Evolutionary conservation across 2,113 vertebrate genomes (phyloP).

Genomic region (Leucosticte australis): DNA sequence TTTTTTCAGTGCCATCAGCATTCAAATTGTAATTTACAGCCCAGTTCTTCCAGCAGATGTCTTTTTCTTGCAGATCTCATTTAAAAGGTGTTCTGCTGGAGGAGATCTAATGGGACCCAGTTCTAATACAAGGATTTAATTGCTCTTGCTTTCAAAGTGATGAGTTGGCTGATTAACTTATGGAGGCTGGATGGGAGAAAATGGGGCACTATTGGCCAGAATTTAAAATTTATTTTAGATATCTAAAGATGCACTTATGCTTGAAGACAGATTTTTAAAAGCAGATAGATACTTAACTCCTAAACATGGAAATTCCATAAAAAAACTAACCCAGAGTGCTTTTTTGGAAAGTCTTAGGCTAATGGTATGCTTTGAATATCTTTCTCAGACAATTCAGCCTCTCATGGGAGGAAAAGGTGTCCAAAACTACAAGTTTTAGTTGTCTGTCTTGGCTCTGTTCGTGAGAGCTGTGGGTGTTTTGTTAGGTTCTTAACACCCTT

Average conservation of each 20-base stretch:
- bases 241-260: background rate
- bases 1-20: slow-evolving; percentile 4
- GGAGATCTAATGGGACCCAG: slow-evolving; percentile 22
- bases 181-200: background rate
- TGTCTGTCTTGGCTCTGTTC: background rate
- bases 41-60: slow-evolving; percentile 30
- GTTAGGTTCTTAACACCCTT: background rate
- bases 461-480: background rate
- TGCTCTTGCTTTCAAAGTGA: slow-evolving; percentile 55
- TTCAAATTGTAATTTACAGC: slow-evolving; percentile 61
- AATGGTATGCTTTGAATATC: background rate
- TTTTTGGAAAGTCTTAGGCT: background rate
- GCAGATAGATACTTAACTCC: background rate
- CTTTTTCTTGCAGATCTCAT: slow-evolving; percentile 26
- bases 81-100: slow-evolving; percentile 25
- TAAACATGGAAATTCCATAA: background rate
- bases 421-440: background rate
- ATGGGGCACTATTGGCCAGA: background rate
- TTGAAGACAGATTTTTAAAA: background rate
- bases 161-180: slow-evolving; percentile 48
- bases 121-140: slow-evolving; percentile 35
- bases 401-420: background rate
- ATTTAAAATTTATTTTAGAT: background rate
- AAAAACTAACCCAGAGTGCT: background rate
- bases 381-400: background rate